Conservation (phyloP, 2,888 invertebrate species). For the Ceraclea dissimilis region DNA sequence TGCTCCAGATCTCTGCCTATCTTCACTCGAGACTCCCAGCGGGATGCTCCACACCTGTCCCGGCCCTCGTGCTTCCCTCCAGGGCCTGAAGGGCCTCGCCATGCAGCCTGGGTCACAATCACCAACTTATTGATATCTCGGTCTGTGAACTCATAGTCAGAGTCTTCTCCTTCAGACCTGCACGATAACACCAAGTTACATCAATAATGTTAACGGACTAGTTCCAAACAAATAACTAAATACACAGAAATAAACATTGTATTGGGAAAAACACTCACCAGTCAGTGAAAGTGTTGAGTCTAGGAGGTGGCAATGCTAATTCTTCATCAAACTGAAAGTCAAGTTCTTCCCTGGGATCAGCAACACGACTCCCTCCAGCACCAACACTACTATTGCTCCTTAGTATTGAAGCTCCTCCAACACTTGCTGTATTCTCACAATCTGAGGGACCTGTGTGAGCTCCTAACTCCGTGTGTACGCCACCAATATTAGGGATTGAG, state of each 20-base stretch:
- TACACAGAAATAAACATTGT: too few relatives aligned
- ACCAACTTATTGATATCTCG: slow-evolving; percentile 87
- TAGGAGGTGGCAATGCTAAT: slow-evolving; percentile 65
- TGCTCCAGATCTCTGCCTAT: slow-evolving; percentile 91
- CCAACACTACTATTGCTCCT: too few relatives aligned
- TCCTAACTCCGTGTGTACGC: slow-evolving; percentile 7
- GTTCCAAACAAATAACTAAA: too few relatives aligned
- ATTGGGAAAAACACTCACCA: slow-evolving; percentile 40
- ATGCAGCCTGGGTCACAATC: slow-evolving; percentile 77
- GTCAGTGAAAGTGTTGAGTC: slow-evolving; percentile 75
- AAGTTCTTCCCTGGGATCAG: slow-evolving; percentile 61
- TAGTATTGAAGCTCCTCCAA: neutral
- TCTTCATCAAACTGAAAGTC: slow-evolving; percentile 98
- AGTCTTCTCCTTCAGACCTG: slow-evolving; percentile 76
- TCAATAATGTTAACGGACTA: neutral
- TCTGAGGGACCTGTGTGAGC: slow-evolving; percentile 16
- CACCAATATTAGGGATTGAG: slow-evolving; percentile 13
- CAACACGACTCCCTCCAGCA: slow-evolving; percentile 31
- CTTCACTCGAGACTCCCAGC: slow-evolving; percentile 79
- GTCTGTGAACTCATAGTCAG: slow-evolving; percentile 86
- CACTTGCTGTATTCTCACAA: neutral
- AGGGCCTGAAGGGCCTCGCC: slow-evolving; percentile 47
- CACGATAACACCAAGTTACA: slow-evolving; percentile 19
- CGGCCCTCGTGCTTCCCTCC: slow-evolving; percentile 71
- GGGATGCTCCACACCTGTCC: slow-evolving; percentile 79